Evolutionary conservation across 2,888 invertebrate species (phyloP).

Genomic region (Dynastes maya): DNA sequence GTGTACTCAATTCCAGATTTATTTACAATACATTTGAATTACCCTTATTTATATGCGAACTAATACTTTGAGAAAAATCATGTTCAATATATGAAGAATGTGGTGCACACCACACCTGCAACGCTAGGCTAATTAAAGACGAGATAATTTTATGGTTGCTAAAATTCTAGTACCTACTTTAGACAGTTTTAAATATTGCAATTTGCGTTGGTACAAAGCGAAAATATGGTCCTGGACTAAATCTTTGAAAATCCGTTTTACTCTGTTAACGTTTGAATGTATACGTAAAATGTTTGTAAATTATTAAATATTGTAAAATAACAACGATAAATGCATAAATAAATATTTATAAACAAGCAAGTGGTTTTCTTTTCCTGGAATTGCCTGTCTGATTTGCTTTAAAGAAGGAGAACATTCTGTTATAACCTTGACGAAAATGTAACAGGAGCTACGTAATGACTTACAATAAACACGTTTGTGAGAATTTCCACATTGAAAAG

Average conservation of each 20-base stretch:
- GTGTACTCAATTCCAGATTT: slow-evolving; percentile 17
- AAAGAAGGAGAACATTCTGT: no score
- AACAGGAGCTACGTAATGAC: no score
- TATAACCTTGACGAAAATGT: no score
- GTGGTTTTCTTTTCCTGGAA: background rate
- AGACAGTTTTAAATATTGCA: slow-evolving; percentile 10
- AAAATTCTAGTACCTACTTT: slow-evolving; percentile 24
- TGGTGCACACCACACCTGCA: background rate
- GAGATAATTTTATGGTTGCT: slow-evolving; percentile 32
- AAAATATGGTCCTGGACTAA: background rate
- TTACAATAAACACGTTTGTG: no score
- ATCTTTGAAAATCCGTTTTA: slow-evolving; percentile 17
- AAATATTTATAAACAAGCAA: slow-evolving; percentile 53
- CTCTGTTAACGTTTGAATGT: slow-evolving; percentile 49
- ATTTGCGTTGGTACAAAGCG: background rate
- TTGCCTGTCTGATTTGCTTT: no score
- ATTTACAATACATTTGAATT: background rate
- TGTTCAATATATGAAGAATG: background rate
- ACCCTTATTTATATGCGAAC: slow-evolving; percentile 1
- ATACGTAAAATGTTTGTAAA: slow-evolving; percentile 53
- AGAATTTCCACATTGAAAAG: no score
- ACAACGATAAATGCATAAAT: slow-evolving; percentile 56
- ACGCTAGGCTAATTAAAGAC: background rate
- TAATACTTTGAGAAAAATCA: background rate
- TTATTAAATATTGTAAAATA: slow-evolving; percentile 60